Base-by-base conservation (phyloP, 1,140 invertebrate genomes). In the Temnothorax longispinosus region DNA sequence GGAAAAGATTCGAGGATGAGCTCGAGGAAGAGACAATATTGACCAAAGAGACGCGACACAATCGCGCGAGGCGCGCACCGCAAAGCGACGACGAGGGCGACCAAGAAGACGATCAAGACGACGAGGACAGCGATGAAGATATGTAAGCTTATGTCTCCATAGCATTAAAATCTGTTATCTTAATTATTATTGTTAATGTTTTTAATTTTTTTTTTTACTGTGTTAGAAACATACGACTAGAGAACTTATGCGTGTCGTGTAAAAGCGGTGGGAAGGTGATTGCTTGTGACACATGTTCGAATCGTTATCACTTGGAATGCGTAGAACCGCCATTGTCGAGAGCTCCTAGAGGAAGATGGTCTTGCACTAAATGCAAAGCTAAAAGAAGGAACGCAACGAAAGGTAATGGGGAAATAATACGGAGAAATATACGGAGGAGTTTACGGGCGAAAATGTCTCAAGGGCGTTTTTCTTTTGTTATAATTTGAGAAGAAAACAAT, bases 281-380 rank as follows among this genome's bases (percentile, higher is more conserved):
- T 21, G 93, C 90, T 3, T 97, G 97, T 88, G 96, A 96, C 62
- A 95, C 94, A 8, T 97, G 97, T 93, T 90, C 95, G 0, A 94
- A 93, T 44, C 91, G 93, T 72, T 97, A 95, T 91, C 97, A 97
- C 90, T 92, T 96, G 21, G 95, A 96, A 75, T 97, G 97, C 90
- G 92, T 96, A 21, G 95, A 96, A 74, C 97, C 97, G 27, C 96
- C 96, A 1, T 87, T 97, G 18, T 93, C 95, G 62, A 95, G 96
- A 87, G 92, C 96, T 7, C 97, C 97, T 0, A 94, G 96, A 81
- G 96, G 96, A 44, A 94, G 94, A 44, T 97, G 97, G 97, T 94
- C 93, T 13, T 97, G 97, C 92, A 93, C 94, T 27, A 93, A 94
- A 35, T 97, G 97, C 92, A 93, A 93, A 86, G 92, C 92, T 67